phyloP scores from a whole-genome alignment of 2,888 invertebrate species.

The Eupithecia subumbrata region DNA sequence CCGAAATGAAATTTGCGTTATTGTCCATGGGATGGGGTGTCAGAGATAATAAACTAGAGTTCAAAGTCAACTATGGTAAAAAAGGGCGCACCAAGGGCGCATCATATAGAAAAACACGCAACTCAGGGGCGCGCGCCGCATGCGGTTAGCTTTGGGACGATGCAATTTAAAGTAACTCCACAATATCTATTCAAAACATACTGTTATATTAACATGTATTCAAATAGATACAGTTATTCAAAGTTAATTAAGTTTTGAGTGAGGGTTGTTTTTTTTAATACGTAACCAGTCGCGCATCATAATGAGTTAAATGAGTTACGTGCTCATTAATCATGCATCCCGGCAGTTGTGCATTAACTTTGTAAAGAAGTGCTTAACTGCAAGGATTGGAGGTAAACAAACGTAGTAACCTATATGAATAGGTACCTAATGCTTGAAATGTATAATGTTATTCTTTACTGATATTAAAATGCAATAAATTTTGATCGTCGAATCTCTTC shows the following conservation, averaged over 20 bases:
- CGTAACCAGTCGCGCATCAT: conserved; percentile 11
- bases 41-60: conserved; percentile 57
- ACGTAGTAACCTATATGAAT: not conserved
- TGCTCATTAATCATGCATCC: conserved; percentile 25
- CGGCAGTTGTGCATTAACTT: conserved; percentile 19
- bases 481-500: not conserved
- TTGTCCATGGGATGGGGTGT: conserved; percentile 62
- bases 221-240: conserved; percentile 19
- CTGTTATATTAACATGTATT: conserved; percentile 14
- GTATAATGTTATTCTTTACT: not conserved
- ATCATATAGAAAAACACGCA: not conserved
- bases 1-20: conserved; percentile 68
- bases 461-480: not conserved
- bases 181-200: conserved; percentile 17
- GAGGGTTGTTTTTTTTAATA: conserved; percentile 22
- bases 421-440: not conserved
- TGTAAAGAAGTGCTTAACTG: not conserved
- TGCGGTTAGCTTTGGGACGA: conserved; percentile 20
- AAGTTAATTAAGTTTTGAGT: conserved; percentile 30
- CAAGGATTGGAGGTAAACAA: not conserved
- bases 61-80: conserved; percentile 50
- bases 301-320: conserved; percentile 31
- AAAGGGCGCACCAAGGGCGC: conserved; percentile 7
- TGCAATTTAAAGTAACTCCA: conserved; percentile 19
- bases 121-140: conserved; percentile 35